Base-by-base conservation (phyloP, 2,113 vertebrate species). In the Porphyrio hochstetteri region DNA sequence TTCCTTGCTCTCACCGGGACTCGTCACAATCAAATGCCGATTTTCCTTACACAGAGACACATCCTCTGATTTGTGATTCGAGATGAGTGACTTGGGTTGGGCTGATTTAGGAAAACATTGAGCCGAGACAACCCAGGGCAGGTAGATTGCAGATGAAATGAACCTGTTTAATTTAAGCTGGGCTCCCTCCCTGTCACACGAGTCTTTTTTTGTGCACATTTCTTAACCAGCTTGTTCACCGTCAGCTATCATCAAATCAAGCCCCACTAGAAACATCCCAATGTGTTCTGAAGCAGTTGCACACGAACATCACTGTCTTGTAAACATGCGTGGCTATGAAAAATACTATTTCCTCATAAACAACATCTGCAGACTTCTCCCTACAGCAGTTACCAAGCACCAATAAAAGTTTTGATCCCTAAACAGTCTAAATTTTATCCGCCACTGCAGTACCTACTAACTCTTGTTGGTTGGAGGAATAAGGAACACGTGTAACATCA, bases 331-430 rank as follows among this genome's bases (percentile, higher is more conserved):
- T 10, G 35, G 53, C 88, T 46, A 69, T 63, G 57, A 95, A 93
- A 93, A 92, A 72, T 69, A 84, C 33, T 91, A 92, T 91, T 92
- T 93, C 50, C 80, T 94, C 61, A 70, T 82, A 96, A 96, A 94
- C 71, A 91, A 69, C 91, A 93, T 70, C 92, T 93, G 80, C 57
- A 83, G 48, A 75, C 61, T 71, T 92, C 63, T 88, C 61, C 63
- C 53, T 82, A 42, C n/a, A 93, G 83, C 86, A 75, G 52, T 79
- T 94, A 88, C 36, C 9, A 8, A 38, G 65, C 5, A 33, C 84
- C 74, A 89, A 31, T 78, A 77, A 71, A 76, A 72, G 80, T 60
- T 87, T 68, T 36, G 53, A 84, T 87, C 60, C 50, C 67, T 70
- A 88, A 86, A 65, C 21, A 79, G 48, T 53, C 72, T 83, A 68